phyloP scores from a whole-genome alignment of 2,888 invertebrate species.

The Aquatica leii region DNA sequence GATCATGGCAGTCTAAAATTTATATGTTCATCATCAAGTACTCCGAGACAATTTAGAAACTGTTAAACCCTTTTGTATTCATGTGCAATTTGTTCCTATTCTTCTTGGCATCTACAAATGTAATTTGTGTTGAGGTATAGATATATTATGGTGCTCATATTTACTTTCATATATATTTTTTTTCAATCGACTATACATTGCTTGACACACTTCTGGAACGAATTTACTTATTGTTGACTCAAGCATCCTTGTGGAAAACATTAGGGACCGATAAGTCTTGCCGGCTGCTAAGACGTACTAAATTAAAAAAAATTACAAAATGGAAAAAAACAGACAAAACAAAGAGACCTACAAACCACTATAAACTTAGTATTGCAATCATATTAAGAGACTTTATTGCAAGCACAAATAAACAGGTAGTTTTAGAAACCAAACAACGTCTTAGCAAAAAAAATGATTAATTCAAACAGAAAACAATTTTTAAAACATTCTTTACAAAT shows the following conservation, averaged over 20 bases:
- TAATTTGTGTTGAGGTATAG: background rate
- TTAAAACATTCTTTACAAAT: no score
- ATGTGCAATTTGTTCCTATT: constrained; percentile 42
- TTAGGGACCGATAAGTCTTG: constrained; percentile 26
- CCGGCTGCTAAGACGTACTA: constrained; percentile 34
- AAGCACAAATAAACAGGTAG: no score
- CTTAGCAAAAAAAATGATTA: no score
- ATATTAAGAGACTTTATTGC: no score
- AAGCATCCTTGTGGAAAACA: constrained; percentile 32
- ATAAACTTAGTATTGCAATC: no score
- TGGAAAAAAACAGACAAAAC: no score
- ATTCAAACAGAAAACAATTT: no score
- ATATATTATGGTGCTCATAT: background rate
- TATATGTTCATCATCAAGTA: constrained; percentile 42
- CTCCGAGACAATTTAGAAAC: constrained; percentile 39
- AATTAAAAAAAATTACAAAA: no score
- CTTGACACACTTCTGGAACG: constrained; percentile 45
- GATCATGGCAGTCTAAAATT: constrained; percentile 18
- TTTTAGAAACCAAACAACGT: no score
- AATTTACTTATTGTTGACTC: constrained; percentile 43
- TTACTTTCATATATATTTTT: constrained; percentile 20
- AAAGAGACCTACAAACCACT: no score
- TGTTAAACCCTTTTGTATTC: constrained; percentile 43
- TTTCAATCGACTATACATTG: constrained; percentile 44
- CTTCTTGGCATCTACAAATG: constrained; percentile 36